A percentile compares a stretch with the other conserved stretches of the same genome.
These are phyloP conservation scores for Apteryx mantelli DNA, from an alignment of 2,113 vertebrate species.

Conservation along the genomic window DNA sequence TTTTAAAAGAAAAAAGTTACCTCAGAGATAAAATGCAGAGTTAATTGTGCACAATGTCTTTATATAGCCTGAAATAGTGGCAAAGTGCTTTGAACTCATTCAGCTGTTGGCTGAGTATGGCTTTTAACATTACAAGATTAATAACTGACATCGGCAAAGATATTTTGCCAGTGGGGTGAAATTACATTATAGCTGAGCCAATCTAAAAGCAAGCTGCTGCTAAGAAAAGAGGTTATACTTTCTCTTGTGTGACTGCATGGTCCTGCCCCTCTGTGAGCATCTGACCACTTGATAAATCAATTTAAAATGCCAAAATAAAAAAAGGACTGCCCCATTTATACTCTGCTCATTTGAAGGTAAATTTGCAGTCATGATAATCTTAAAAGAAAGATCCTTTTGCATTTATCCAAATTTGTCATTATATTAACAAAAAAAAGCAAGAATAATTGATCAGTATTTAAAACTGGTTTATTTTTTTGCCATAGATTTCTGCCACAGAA, in stretches of 20 bases:
- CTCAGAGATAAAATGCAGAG: background rate
- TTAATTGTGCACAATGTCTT: background rate
- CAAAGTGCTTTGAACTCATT: background rate
- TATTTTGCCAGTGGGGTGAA: background rate
- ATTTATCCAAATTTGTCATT: background rate
- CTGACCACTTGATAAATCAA: background rate
- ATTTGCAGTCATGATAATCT: background rate
- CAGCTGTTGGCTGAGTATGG: background rate
- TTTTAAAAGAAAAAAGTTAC: background rate
- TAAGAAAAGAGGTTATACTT: background rate
- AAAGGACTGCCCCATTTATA: background rate
- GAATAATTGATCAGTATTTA: background rate
- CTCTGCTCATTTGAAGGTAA: background rate
- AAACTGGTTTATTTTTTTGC: background rate
- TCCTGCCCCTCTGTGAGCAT: background rate
- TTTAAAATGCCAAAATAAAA: background rate
- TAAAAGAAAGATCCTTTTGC: background rate
- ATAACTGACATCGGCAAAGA: background rate
- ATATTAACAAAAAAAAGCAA: background rate
- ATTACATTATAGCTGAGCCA: background rate
- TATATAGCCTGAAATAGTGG: background rate
- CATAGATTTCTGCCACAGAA: background rate
- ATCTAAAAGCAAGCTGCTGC: background rate
- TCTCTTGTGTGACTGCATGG: background rate
- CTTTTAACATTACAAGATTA: background rate